Evolutionary conservation across 2,888 invertebrate species (phyloP).

Genomic region (Metopia argyrocephala): DNA sequence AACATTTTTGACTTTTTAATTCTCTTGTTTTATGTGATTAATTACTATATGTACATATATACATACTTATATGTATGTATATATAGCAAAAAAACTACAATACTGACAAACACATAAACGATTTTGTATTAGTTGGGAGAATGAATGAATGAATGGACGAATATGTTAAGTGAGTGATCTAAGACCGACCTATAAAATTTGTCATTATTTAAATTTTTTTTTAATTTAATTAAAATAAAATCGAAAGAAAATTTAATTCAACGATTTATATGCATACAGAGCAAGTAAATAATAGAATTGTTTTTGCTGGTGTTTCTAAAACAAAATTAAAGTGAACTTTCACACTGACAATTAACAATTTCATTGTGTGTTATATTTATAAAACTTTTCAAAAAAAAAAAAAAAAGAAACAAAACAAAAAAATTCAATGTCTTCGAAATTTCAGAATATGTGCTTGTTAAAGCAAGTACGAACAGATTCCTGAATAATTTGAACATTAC

Average conservation of each 20-base stretch:
- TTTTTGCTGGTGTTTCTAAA: not conserved
- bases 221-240: slow-evolving; percentile 4
- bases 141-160: not conserved
- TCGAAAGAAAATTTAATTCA: not conserved
- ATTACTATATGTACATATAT: not conserved
- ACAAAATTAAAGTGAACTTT: slow-evolving; percentile 43
- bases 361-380: slow-evolving; percentile 8
- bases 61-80: too few relatives aligned
- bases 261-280: too few relatives aligned
- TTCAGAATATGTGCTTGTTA: too few relatives aligned
- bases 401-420: too few relatives aligned
- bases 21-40: not conserved
- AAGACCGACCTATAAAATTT: not conserved
- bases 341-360: slow-evolving; percentile 45
- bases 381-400: too few relatives aligned
- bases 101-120: not conserved
- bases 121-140: slow-evolving; percentile 2
- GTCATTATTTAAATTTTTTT: not conserved
- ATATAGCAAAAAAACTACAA: not conserved
- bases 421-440: too few relatives aligned
- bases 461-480: too few relatives aligned
- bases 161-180: not conserved
- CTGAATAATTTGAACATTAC: too few relatives aligned
- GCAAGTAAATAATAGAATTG: not conserved
- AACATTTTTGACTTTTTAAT: not conserved